phyloP scores from a whole-genome alignment of 2,113 vertebrate genomes.

The Hipposideros armiger region DNA sequence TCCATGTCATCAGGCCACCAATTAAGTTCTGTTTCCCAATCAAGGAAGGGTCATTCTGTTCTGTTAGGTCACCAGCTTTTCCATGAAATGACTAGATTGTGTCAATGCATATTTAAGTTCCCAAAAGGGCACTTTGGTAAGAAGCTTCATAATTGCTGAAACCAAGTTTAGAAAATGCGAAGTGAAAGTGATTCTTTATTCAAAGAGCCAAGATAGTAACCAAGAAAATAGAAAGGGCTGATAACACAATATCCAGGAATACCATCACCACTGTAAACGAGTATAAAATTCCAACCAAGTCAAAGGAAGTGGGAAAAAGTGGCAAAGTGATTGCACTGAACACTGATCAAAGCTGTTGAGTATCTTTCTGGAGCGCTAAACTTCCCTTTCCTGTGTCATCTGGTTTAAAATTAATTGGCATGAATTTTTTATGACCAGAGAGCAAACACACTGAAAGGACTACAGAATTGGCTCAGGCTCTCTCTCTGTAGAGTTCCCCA shows the following conservation, averaged over 20 bases:
- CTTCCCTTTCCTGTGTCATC: constrained; percentile 81
- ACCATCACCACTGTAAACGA: neutral
- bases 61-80: neutral
- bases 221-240: constrained; percentile 31
- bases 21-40: constrained; percentile 44
- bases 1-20: neutral
- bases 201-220: constrained; percentile 70
- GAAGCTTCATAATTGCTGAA: constrained; percentile 54
- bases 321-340: no score
- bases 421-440: constrained; percentile 83
- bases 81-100: constrained; percentile 21
- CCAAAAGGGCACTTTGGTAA: constrained; percentile 41
- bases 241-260: neutral
- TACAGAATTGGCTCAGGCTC: constrained; percentile 19
- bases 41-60: constrained; percentile 19
- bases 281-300: neutral
- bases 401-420: constrained; percentile 83
- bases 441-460: constrained; percentile 70
- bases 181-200: constrained; percentile 74
- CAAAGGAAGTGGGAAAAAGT: neutral
- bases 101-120: neutral
- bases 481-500: neutral
- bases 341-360: constrained; percentile 17
- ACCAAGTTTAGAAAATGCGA: constrained; percentile 49
- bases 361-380: constrained; percentile 72